These are phyloP conservation scores for Tridacna gigas DNA, from an alignment of 2,888 invertebrate genomes.

Conservation along the genomic window DNA sequence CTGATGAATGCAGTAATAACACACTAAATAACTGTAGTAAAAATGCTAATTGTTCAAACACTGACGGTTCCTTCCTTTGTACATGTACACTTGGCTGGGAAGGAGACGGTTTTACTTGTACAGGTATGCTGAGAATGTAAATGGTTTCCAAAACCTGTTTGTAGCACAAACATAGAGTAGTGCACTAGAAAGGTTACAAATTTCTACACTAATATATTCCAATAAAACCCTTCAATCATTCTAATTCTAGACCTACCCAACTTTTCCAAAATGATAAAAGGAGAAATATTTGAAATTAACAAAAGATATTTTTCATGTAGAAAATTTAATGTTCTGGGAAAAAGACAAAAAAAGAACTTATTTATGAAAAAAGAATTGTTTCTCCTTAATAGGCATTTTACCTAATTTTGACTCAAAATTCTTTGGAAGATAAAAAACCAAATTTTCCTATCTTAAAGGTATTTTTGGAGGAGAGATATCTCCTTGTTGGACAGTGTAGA, in stretches of 20 bases:
- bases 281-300: too few relatives aligned
- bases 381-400: too few relatives aligned
- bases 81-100: not conserved
- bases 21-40: constrained; percentile 17
- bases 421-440: too few relatives aligned
- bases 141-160: not conserved
- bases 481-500: not conserved
- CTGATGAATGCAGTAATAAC: not conserved
- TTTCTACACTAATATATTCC: not conserved
- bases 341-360: too few relatives aligned
- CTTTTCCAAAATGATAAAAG: too few relatives aligned
- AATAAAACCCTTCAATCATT: too few relatives aligned
- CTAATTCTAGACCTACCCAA: too few relatives aligned
- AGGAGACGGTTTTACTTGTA: not conserved
- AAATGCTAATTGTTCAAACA: constrained; percentile 31
- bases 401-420: too few relatives aligned
- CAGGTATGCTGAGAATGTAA: not conserved
- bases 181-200: not conserved
- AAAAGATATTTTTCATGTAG: too few relatives aligned
- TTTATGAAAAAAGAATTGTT: too few relatives aligned
- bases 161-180: not conserved
- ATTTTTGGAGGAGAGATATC: not conserved
- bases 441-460: too few relatives aligned
- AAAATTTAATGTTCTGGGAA: too few relatives aligned
- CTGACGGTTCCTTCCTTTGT: not conserved